Conservation (phyloP, 2,113 vertebrate genomes). For the Desmodus rotundus region DNA sequence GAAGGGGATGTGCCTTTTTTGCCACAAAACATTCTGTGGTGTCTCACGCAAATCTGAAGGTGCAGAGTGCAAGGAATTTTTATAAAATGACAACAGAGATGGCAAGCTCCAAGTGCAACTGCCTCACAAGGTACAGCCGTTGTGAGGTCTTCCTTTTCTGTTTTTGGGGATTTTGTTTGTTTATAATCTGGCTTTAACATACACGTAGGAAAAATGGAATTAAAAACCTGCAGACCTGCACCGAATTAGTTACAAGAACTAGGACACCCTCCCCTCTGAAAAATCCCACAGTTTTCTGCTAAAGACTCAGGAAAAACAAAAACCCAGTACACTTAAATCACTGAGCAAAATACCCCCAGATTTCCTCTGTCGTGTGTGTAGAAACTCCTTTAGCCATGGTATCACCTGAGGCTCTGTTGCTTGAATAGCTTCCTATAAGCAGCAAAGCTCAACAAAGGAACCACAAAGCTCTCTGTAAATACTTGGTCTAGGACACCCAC, state of each 20-base stretch:
- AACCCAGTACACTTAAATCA: neutral
- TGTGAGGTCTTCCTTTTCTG: neutral
- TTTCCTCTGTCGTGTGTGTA: rapidly evolving
- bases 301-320: neutral
- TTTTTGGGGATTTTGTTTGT: neutral
- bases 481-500: too few species aligned
- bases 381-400: neutral
- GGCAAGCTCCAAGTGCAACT: neutral
- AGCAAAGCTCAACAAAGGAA: neutral
- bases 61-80: neutral
- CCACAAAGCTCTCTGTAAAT: neutral
- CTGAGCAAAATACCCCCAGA: neutral
- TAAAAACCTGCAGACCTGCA: neutral
- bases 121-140: rapidly evolving
- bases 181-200: too few species aligned
- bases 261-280: neutral
- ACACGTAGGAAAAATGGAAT: neutral
- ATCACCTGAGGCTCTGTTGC: neutral
- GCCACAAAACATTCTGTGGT: neutral
- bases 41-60: neutral
- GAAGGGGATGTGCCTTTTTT: neutral
- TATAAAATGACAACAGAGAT: neutral
- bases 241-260: neutral
- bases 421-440: neutral
- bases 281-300: neutral